Conservation (phyloP, 2,113 vertebrate genomes). For the Cyprinodon tularosa region DNA sequence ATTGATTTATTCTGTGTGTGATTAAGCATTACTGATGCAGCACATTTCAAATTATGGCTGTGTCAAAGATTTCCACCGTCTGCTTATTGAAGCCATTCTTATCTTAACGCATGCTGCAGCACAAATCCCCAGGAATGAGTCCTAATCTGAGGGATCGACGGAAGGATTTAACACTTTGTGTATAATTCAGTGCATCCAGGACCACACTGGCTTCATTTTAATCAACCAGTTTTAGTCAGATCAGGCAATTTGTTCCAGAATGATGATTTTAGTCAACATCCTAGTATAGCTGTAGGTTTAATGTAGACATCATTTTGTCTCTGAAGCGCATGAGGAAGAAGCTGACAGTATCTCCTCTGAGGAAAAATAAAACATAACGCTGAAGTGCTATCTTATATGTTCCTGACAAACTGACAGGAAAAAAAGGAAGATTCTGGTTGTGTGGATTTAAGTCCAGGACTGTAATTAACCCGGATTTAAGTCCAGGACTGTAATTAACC, state of each 20-base stretch:
- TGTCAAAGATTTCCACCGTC: slow-evolving; percentile 40
- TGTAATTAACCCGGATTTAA: no score
- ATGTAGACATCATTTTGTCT: not conserved
- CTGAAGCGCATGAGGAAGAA: not conserved
- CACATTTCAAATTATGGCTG: slow-evolving; percentile 10
- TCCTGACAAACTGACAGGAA: not conserved
- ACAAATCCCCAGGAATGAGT: slow-evolving; percentile 45
- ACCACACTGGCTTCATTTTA: slow-evolving; percentile 39
- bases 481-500: no score
- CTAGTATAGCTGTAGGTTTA: not conserved
- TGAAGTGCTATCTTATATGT: not conserved
- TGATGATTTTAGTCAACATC: not conserved
- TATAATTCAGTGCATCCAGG: slow-evolving; percentile 33
- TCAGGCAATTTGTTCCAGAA: slow-evolving; percentile 4
- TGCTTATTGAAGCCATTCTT: slow-evolving; percentile 49
- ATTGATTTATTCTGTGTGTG: not conserved
- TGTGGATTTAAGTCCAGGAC: not conserved
- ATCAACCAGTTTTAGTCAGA: slow-evolving; percentile 48
- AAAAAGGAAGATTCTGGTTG: not conserved
- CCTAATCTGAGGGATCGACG: slow-evolving; percentile 50
- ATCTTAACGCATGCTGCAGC: slow-evolving; percentile 37
- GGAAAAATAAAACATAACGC: not conserved
- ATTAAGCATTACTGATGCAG: slow-evolving; percentile 15
- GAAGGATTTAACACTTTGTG: slow-evolving; percentile 39
- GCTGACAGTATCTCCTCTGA: not conserved